Evolutionary conservation across 2,888 invertebrate species (phyloP).

Genomic region (Siphlonurus alternatus): DNA sequence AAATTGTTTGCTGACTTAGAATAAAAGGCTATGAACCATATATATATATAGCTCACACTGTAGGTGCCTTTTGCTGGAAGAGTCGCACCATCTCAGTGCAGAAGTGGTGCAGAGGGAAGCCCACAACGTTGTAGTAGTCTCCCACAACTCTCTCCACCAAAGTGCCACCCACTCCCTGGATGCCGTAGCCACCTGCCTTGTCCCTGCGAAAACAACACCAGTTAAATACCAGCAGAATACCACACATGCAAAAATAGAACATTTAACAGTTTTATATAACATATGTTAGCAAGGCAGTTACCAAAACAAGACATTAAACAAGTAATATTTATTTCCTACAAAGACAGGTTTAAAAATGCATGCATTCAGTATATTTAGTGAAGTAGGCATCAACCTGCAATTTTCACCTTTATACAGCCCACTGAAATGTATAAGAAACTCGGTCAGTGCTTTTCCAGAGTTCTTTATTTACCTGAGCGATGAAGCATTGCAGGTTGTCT

Average conservation of each 20-base stretch:
- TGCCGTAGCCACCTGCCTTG: constrained; percentile 85
- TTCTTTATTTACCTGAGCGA: no score
- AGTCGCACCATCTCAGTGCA: constrained; percentile 19
- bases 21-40: no score
- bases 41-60: no score
- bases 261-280: neutral
- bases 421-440: no score
- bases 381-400: no score
- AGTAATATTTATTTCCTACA: constrained; percentile 5
- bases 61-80: no score
- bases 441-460: no score
- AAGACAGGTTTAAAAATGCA: no score
- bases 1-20: no score
- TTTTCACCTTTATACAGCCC: no score
- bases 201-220: constrained; percentile 47
- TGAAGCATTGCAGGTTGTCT: no score
- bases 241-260: neutral
- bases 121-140: constrained; percentile 79
- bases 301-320: constrained; percentile 3
- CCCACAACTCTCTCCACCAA: constrained; percentile 64
- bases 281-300: neutral
- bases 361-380: no score
- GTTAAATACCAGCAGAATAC: constrained; percentile 10
- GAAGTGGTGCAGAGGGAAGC: constrained; percentile 55
- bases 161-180: constrained; percentile 71